Evolutionary conservation across 2,797 vertebrate genomes (phyloP).

Genomic region (Myripristis jacobus): DNA sequence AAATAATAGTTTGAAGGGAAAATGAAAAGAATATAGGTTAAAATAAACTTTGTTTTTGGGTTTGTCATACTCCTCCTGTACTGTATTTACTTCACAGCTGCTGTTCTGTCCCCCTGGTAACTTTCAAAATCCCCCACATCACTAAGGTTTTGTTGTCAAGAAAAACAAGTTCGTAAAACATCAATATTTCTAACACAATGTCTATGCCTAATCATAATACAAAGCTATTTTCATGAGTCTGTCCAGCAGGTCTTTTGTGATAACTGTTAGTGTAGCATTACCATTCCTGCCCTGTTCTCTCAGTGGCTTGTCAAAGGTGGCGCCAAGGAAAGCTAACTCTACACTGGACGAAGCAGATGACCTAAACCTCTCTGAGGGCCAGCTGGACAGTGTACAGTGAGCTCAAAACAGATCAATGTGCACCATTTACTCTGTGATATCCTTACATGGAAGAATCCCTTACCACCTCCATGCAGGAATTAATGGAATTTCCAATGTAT

Average conservation of each 20-base stretch:
- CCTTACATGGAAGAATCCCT: conserved; percentile 57
- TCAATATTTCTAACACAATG: conserved; percentile 35
- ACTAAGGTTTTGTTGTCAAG: conserved; percentile 24
- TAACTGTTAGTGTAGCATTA: conserved; percentile 73
- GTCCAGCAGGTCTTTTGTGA: conserved; percentile 84
- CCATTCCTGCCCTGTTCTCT: conserved; percentile 7
- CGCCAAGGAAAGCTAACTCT: conserved; percentile 48
- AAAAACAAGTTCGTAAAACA: conserved; percentile 60
- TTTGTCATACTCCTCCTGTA: neutral
- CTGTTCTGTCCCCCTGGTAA: neutral
- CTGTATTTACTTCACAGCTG: conserved; percentile 16
- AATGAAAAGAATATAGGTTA: neutral
- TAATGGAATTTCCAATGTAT: conserved; percentile 10
- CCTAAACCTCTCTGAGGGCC: conserved; percentile 22
- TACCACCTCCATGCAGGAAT: conserved; percentile 16
- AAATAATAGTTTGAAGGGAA: conserved; percentile 4
- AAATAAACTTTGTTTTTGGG: neutral
- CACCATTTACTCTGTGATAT: conserved; percentile 20
- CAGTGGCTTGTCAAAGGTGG: conserved; percentile 15
- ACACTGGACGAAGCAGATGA: conserved; percentile 36
- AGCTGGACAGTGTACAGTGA: conserved; percentile 16
- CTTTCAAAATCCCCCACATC: too few species aligned
- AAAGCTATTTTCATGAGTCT: conserved; percentile 83
- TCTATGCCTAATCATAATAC: conserved; percentile 80
- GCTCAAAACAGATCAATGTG: conserved; percentile 31